Conservation (phyloP, 2,888 invertebrate genomes). For the Calephelis perditalis region DNA sequence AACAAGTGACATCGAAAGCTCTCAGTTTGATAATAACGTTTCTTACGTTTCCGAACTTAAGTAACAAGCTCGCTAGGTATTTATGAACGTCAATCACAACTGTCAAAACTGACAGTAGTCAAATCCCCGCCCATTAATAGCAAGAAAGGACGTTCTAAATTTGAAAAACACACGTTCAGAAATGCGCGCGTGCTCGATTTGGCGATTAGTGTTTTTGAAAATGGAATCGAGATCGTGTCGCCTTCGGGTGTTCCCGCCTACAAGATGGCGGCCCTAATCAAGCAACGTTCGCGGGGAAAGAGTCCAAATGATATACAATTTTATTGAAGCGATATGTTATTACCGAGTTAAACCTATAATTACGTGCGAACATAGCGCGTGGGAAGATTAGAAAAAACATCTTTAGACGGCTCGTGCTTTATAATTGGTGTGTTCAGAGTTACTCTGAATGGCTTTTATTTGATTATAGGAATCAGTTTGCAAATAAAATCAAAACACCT, state of each 20-base stretch:
- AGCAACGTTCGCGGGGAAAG: constrained; percentile 65
- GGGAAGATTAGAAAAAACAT: constrained; percentile 75
- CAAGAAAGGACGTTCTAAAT: constrained; percentile 67
- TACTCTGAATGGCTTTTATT: constrained; percentile 59
- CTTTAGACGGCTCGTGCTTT: constrained; percentile 66
- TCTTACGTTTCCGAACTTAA: constrained; percentile 47
- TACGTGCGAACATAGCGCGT: constrained; percentile 67
- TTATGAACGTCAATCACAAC: constrained; percentile 73
- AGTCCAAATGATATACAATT: constrained; percentile 75
- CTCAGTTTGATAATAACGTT: constrained; percentile 56
- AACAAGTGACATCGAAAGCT: constrained; percentile 48
- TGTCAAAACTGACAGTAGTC: constrained; percentile 75
- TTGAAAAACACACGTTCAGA: constrained; percentile 73
- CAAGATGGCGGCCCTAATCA: constrained; percentile 77
- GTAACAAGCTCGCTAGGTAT: constrained; percentile 67
- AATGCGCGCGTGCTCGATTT: constrained; percentile 70
- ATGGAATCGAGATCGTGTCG: constrained; percentile 75
- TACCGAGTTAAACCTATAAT: constrained; percentile 71
- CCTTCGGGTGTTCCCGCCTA: constrained; percentile 72
- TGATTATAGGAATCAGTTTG: constrained; percentile 44
- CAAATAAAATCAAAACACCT: constrained; percentile 33
- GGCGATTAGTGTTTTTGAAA: constrained; percentile 76
- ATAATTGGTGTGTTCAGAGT: constrained; percentile 53
- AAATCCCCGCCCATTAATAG: constrained; percentile 68
- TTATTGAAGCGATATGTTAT: constrained; percentile 76